Evolutionary conservation across 2,797 vertebrate genomes (phyloP).

Genomic region (Danio albolineatus): DNA sequence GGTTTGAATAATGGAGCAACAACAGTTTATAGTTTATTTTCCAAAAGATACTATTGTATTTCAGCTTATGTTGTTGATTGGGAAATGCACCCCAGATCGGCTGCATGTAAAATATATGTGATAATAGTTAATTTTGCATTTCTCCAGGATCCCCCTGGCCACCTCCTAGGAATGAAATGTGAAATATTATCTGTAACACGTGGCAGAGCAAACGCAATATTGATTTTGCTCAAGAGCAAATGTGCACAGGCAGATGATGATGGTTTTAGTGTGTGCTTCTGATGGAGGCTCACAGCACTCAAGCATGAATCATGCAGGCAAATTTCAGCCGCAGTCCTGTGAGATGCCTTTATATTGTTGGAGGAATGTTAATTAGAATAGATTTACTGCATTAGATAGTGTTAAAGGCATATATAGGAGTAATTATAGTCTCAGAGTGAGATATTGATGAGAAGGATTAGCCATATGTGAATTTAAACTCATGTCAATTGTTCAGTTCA

Average conservation of each 20-base stretch:
- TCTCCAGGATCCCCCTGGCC: too few species aligned
- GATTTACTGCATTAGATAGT: neutral
- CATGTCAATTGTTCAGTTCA: neutral
- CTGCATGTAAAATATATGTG: too few species aligned
- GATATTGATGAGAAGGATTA: neutral
- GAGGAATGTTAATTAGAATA: neutral
- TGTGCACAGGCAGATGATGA: neutral
- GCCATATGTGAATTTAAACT: neutral
- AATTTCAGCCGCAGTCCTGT: neutral
- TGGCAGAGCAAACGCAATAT: neutral
- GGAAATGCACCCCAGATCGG: too few species aligned
- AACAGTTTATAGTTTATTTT: too few species aligned
- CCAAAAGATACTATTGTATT: too few species aligned
- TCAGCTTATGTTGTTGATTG: too few species aligned
- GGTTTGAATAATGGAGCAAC: too few species aligned
- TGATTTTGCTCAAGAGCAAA: conserved; percentile 18
- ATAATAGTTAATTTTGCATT: too few species aligned
- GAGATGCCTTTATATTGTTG: neutral
- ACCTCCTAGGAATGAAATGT: too few species aligned
- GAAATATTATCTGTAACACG: neutral
- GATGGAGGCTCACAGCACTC: neutral
- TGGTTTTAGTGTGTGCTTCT: neutral
- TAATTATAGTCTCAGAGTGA: neutral
- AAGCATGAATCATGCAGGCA: neutral
- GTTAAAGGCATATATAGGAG: neutral